Percentiles rank a stretch among this genome's conserved stretches.
phyloP scores from a whole-genome alignment of 2,113 vertebrate genomes.

The Otis tarda region DNA sequence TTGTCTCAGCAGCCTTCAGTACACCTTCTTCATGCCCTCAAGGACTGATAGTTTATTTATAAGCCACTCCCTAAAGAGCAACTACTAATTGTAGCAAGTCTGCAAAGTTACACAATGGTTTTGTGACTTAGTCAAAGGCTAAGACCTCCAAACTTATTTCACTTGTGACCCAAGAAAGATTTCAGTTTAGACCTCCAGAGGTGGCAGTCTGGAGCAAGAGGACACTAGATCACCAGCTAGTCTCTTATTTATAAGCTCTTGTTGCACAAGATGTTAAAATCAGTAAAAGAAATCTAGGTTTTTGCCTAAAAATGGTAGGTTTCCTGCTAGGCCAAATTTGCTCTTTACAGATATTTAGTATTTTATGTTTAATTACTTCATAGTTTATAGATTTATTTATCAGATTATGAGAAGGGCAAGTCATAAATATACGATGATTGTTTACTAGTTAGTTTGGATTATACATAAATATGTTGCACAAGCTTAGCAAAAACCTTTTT shows the following conservation, averaged over 20 bases:
- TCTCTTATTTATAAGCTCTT: slow-evolving; percentile 9
- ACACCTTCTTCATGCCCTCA: not conserved
- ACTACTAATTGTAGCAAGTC: slow-evolving; percentile 16
- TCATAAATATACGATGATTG: not conserved
- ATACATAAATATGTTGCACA: not conserved
- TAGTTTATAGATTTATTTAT: not conserved
- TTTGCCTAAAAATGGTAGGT: not conserved
- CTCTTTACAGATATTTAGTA: not conserved
- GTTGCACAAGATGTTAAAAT: not conserved
- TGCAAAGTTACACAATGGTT: not conserved
- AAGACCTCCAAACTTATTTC: slow-evolving; percentile 42
- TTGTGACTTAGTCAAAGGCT: not conserved
- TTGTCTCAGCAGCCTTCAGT: not conserved
- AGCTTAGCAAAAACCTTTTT: slow-evolving; percentile 4
- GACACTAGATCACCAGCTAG: not conserved
- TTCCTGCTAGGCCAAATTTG: not conserved
- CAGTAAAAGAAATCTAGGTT: not conserved
- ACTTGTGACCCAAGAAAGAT: slow-evolving; percentile 5
- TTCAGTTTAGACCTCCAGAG: not conserved
- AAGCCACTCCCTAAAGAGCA: not conserved
- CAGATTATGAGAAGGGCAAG: not conserved
- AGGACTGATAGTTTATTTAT: not conserved
- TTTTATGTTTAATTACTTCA: slow-evolving; percentile 5
- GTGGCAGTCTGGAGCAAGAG: slow-evolving; percentile 18
- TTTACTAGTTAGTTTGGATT: slow-evolving; percentile 21